A percentile compares a stretch with the other conserved stretches of the same genome.
These are phyloP conservation scores for Nephrotoma appendiculata DNA, from an alignment of 2,888 invertebrate species.

Conservation along the genomic window DNA sequence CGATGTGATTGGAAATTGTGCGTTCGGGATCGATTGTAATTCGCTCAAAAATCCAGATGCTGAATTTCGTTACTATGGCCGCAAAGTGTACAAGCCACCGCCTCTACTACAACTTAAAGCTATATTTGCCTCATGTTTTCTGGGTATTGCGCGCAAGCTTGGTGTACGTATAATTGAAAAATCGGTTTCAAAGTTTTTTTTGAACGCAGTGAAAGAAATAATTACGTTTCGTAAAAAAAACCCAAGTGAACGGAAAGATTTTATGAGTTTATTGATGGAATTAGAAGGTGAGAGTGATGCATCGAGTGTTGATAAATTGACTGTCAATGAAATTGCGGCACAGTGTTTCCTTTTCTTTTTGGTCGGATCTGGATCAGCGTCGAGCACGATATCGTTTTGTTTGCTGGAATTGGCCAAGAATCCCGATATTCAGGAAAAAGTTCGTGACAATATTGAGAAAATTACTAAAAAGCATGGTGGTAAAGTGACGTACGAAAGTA, in stretches of 20 bases:
- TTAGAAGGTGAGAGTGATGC: slow-evolving; percentile 19
- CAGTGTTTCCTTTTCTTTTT: not conserved
- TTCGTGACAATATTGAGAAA: not conserved
- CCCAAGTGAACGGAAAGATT: not conserved
- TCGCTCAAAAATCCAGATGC: slow-evolving; percentile 22
- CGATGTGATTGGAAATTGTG: slow-evolving; percentile 30
- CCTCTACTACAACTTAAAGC: not conserved
- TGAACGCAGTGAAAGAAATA: not conserved
- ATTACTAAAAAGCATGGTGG: slow-evolving; percentile 12
- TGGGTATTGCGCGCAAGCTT: slow-evolving; percentile 12
- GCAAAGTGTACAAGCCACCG: slow-evolving; percentile 7
- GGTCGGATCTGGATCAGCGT: not conserved
- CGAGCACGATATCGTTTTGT: not conserved
- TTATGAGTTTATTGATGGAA: not conserved
- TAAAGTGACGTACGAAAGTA: slow-evolving; percentile 27
- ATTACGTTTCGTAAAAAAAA: not conserved
- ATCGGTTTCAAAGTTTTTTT: not conserved
- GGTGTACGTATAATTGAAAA: not conserved
- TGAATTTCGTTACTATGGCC: slow-evolving; percentile 17
- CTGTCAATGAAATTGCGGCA: not conserved
- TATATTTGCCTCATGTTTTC: slow-evolving; percentile 13
- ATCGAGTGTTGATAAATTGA: not conserved
- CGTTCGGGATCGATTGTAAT: slow-evolving; percentile 28
- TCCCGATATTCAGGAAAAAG: not conserved
- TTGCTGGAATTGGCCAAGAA: not conserved